These are phyloP conservation scores for Erythrolamprus reginae DNA, from an alignment of 2,113 vertebrate genomes.

Conservation along the genomic window DNA sequence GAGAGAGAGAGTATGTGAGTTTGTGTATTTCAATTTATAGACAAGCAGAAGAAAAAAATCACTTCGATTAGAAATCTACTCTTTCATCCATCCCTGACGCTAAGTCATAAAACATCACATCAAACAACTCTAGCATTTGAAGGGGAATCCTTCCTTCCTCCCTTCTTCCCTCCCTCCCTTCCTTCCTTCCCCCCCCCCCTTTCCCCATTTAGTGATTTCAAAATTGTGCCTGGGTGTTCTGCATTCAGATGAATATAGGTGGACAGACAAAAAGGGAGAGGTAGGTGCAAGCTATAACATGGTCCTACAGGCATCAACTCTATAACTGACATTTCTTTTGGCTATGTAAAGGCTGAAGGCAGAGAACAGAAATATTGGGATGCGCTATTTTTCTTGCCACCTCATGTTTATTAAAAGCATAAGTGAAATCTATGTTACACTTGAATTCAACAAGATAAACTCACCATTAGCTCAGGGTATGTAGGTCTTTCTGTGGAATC, in stretches of 20 bases:
- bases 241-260: neutral
- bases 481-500: slow-evolving; percentile 95
- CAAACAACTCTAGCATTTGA: neutral
- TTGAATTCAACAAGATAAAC: slow-evolving; percentile 38
- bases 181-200: neutral
- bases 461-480: slow-evolving; percentile 96
- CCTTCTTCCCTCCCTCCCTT: neutral
- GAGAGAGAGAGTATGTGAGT: neutral
- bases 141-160: neutral
- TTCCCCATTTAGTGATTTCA: neutral
- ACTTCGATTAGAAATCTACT: neutral
- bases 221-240: neutral
- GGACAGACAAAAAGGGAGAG: neutral
- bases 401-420: neutral
- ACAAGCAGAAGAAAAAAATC: neutral
- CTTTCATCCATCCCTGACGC: neutral
- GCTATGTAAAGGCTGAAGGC: neutral
- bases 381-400: neutral
- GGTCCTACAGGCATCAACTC: too few relatives aligned
- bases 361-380: neutral
- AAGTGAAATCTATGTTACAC: neutral
- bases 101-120: neutral
- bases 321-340: neutral
- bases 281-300: neutral
- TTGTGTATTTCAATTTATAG: neutral